Conservation (phyloP, 2,113 vertebrate species). For the Prunella himalayana region DNA sequence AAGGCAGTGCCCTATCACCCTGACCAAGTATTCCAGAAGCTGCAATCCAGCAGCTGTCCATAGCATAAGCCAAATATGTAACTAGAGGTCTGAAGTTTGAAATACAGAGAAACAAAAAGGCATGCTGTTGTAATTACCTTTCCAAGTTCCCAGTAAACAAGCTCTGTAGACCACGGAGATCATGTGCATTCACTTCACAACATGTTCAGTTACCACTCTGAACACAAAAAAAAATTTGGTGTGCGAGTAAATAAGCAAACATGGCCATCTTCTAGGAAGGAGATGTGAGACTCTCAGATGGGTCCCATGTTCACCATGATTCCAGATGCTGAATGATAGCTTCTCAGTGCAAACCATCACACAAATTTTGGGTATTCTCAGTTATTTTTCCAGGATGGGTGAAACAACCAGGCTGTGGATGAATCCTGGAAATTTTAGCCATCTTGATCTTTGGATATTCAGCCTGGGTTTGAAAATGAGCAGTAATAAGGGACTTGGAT, state of each 20-base stretch:
- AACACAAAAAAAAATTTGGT: not conserved
- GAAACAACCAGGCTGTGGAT: not conserved
- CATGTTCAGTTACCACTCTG: fast-evolving
- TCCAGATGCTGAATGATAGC: not conserved
- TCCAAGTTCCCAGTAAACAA: not conserved
- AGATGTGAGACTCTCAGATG: not conserved
- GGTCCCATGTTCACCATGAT: not conserved
- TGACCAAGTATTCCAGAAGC: not conserved
- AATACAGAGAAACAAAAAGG: not conserved
- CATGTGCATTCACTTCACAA: fast-evolving
- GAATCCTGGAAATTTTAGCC: not conserved
- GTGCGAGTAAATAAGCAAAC: fast-evolving
- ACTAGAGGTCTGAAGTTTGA: not conserved
- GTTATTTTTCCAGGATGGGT: not conserved
- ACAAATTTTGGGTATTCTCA: not conserved
- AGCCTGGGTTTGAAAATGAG: not conserved
- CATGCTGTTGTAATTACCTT: not conserved
- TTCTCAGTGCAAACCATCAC: not conserved
- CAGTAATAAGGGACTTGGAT: not conserved
- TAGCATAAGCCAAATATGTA: not conserved
- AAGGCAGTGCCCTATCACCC: not conserved
- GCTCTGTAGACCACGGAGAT: not conserved
- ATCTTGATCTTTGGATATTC: not conserved
- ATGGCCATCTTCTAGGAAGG: not conserved
- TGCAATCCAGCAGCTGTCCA: not conserved